Evolutionary conservation across 2,888 invertebrate genomes (phyloP), one percentile per base, ranked within the genome.

Genomic region (Pardosa pseudoannulata): DNA sequence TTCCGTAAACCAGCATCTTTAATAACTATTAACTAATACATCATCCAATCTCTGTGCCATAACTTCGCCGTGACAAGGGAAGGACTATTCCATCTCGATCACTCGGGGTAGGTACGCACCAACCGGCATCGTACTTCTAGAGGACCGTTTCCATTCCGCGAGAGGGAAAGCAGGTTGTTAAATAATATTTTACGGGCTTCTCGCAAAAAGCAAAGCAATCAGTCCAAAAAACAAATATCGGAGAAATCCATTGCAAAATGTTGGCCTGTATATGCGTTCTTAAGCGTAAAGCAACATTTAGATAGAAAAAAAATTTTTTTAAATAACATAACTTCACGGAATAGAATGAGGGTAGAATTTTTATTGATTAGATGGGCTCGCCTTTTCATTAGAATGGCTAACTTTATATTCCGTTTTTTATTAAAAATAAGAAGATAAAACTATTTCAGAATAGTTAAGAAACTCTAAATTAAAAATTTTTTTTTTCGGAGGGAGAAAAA

Each of bases 61-160:
- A 78, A 83, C 72, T 83, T 73, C 72, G 50, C 83, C 70, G 71
- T 83, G 83, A 83, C 83, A 83, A 83, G 83, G 78, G 83, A 83
- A 78, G 78, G 83, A 83, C 78, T 65, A 28, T 83, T 83, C 83
- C 83, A 83, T 83, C 65, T 78, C 68, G 46, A 29, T 78, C 76
- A 50, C 67, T n/a, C 50, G 65, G 83, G 83, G 83, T 83, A 76
- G 83, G 83, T 56, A 19, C 31, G 81, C 62, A 67, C 36, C 36
- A 31, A 39, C 80, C 80, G 74, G 80, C 80, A 74, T 81, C 74
- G 81, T 81, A 81, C 81, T 81, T 74, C 74, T 81, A 81, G 74
- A 74, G 81, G 81, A 41, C 31, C 31, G 29, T 32, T 50, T 70
- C 81, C 56, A 81, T 74, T 81, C 3, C n/a, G 16, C 2, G 23